phyloP scores from a whole-genome alignment of 2,888 invertebrate species.

The Sinodicranocentrus sp. region DNA sequence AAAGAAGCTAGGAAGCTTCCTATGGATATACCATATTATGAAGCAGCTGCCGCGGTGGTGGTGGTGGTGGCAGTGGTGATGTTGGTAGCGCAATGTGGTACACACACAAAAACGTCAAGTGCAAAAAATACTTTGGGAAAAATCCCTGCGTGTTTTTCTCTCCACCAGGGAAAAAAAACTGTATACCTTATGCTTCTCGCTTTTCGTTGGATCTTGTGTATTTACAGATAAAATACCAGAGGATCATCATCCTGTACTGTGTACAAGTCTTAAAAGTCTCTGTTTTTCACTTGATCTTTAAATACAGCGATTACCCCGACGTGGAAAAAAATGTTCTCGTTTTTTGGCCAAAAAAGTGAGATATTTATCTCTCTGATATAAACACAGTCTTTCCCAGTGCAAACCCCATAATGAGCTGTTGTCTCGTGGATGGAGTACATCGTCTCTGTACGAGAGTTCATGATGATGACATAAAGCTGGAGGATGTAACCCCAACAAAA shows the following conservation, averaged over 20 bases:
- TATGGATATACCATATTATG: constrained; percentile 17
- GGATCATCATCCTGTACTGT: constrained; percentile 24
- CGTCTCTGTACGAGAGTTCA: background rate
- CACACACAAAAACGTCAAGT: constrained; percentile 35
- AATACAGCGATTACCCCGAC: constrained; percentile 42
- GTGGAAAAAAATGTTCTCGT: constrained; percentile 38
- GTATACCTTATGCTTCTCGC: constrained; percentile 4
- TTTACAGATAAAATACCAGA: constrained; percentile 52
- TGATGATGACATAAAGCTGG: background rate
- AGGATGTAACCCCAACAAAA: background rate
- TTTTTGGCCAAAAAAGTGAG: constrained; percentile 54
- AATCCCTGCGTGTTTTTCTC: constrained; percentile 5
- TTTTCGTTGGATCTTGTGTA: background rate
- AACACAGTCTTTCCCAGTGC: background rate
- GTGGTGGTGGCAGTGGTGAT: constrained; percentile 35
- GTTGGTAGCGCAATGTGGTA: constrained; percentile 59
- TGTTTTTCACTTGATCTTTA: constrained; percentile 31
- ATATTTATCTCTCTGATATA: constrained; percentile 43
- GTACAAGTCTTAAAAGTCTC: constrained; percentile 10
- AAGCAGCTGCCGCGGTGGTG: constrained; percentile 39
- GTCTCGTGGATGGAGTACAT: constrained; percentile 19
- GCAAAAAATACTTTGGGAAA: background rate
- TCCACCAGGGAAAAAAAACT: background rate
- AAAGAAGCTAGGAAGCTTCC: background rate
- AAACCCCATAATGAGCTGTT: constrained; percentile 44